Evolutionary conservation across 2,113 vertebrate genomes (phyloP).

Genomic region (chimpanzee (Pan troglodytes)): NHGRI_mPanTro3-v2.1_pri NC_072407.2:124916001-124916500

Average conservation of each 20-base stretch:
- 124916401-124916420: not conserved
- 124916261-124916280: not conserved
- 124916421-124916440: not conserved
- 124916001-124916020: not conserved
- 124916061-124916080: not conserved
- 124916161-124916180: accelerated
- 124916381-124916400: not conserved
- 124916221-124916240: accelerated
- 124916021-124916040: not conserved
- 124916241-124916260: not conserved
- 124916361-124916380: not conserved
- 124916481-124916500: not conserved
- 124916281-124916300: not conserved
- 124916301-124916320: not conserved
- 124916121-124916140: not conserved
- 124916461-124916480: accelerated
- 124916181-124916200: not conserved
- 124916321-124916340: accelerated
- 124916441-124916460: not conserved
- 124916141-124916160: not conserved
- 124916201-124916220: not conserved
- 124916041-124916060: accelerated
- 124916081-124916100: not conserved
- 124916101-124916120: not conserved
- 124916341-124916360: not conserved